Conservation (phyloP, 53 echinoderm and acorn worm species). For the Zoroaster sp. region DNA sequence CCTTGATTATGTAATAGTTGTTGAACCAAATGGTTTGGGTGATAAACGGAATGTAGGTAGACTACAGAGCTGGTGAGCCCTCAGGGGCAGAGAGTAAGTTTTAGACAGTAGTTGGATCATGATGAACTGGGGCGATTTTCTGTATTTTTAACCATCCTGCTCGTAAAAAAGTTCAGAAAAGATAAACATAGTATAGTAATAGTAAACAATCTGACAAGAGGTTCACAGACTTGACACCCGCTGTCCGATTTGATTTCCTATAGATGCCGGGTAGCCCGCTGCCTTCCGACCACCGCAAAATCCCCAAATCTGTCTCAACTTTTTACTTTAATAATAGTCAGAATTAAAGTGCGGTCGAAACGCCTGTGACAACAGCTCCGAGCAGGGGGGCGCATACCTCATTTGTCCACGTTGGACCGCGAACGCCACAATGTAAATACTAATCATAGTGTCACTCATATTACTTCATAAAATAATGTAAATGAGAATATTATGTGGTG, state of each 20-base stretch:
- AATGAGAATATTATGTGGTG: background rate
- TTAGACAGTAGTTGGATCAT: too few relatives aligned
- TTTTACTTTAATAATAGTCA: too few relatives aligned
- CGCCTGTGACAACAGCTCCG: background rate
- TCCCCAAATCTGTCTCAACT: background rate
- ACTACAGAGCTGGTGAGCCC: too few relatives aligned
- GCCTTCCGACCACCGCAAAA: background rate
- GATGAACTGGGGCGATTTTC: too few relatives aligned
- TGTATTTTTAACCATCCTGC: too few relatives aligned
- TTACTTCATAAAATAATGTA: background rate
- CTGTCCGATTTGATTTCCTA: background rate
- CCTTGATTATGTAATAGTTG: too few relatives aligned
- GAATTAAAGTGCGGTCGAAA: background rate
- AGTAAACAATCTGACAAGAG: background rate
- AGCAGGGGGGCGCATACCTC: background rate
- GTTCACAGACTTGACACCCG: background rate
- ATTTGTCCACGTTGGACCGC: background rate
- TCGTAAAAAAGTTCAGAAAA: too few relatives aligned
- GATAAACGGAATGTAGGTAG: too few relatives aligned
- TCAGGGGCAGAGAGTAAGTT: too few relatives aligned
- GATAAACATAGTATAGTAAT: too few relatives aligned
- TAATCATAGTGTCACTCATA: background rate
- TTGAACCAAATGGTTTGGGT: too few relatives aligned
- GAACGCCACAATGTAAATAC: too few relatives aligned
- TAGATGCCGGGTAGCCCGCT: background rate